Evolutionary conservation across 2,797 vertebrate species (phyloP).

Genomic region (Kryptopterus vitreolus): DNA sequence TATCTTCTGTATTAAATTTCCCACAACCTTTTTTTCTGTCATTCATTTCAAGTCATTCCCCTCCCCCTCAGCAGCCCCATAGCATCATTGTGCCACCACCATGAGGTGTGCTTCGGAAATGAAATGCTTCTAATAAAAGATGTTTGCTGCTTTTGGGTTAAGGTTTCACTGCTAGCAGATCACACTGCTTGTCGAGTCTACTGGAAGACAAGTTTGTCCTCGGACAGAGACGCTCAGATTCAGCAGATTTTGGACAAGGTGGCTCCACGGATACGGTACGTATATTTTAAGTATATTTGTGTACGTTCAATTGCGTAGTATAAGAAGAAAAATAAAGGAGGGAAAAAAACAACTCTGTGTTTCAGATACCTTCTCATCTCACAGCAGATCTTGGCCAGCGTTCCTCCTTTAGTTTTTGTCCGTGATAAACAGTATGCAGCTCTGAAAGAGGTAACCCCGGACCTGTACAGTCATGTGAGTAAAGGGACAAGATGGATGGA

Average conservation of each 20-base stretch:
- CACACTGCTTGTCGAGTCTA: conserved; percentile 79
- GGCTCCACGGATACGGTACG: conserved; percentile 70
- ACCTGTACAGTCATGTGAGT: not conserved
- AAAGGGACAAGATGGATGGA: not conserved
- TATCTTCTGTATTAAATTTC: too few relatives aligned
- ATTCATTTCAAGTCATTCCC: too few relatives aligned
- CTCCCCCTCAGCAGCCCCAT: too few relatives aligned
- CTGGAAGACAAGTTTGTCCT: conserved; percentile 71
- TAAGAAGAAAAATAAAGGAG: not conserved
- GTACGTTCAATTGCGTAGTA: not conserved
- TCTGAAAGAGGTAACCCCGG: conserved; percentile 50
- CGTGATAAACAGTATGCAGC: conserved; percentile 55
- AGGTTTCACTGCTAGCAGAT: conserved; percentile 80
- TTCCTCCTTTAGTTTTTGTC: conserved; percentile 55
- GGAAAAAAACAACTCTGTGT: not conserved
- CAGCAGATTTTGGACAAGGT: conserved; percentile 67
- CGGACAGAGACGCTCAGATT: conserved; percentile 60
- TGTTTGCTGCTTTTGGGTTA: not conserved
- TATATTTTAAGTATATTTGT: not conserved
- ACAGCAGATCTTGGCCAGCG: conserved; percentile 52
- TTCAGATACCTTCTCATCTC: conserved; percentile 56
- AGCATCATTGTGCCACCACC: not conserved
- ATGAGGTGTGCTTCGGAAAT: not conserved
- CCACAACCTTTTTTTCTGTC: too few relatives aligned
- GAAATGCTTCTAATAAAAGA: not conserved